Conservation (phyloP, 2,797 vertebrate genomes). For the Myotis findleyi region DNA sequence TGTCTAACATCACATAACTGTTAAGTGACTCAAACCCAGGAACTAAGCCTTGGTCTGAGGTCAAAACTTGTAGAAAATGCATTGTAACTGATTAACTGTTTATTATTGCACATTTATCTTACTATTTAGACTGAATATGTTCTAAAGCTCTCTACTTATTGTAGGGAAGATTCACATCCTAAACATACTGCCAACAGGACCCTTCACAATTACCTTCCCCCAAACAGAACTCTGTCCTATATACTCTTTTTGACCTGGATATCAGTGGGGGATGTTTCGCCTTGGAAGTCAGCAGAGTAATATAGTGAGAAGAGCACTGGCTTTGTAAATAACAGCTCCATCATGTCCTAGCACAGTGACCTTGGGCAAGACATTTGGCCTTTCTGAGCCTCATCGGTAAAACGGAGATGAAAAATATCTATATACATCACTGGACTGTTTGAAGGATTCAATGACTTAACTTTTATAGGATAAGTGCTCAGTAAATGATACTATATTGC, state of each 20-base stretch:
- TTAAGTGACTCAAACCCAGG: slow-evolving; percentile 1
- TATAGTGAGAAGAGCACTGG: neutral
- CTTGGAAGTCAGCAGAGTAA: neutral
- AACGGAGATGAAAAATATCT: slow-evolving; percentile 31
- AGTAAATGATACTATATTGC: neutral
- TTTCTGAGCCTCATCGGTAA: slow-evolving; percentile 13
- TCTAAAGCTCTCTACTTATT: neutral
- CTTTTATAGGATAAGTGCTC: neutral
- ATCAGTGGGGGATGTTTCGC: neutral
- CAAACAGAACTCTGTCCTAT: neutral
- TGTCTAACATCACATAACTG: neutral
- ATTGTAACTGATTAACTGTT: slow-evolving; percentile 31
- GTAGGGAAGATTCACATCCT: neutral
- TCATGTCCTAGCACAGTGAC: neutral
- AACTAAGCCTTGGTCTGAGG: slow-evolving; percentile 21
- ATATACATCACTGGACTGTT: neutral
- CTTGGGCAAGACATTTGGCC: neutral
- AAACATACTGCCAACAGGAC: neutral
- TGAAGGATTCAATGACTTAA: neutral
- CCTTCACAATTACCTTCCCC: neutral
- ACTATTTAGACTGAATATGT: neutral
- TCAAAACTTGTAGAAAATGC: neutral
- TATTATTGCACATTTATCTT: neutral
- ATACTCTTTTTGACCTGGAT: neutral
- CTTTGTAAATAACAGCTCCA: neutral